Base-by-base conservation (phyloP, 2,797 vertebrate species). In the Poecilia wingei region DNA sequence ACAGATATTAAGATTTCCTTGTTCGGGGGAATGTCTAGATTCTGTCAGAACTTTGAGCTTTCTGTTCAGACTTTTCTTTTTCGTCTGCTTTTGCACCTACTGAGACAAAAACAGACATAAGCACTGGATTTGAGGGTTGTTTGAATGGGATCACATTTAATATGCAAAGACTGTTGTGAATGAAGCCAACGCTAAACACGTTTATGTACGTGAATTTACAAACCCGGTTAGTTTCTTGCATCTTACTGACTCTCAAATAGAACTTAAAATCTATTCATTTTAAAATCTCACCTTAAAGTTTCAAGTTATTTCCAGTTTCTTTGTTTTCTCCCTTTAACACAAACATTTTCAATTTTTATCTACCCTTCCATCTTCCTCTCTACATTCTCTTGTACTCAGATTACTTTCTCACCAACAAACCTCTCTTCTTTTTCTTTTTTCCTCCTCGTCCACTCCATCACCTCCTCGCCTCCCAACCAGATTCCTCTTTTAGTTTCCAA, bases 401-500 rank as follows among this genome's bases (percentile, higher is more conserved):
- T 31, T 45, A 13, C 7, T 51, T 66, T 31, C 22, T 41, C 75
- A 46, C 55, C 33, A 36, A 64, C 72, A 43, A 43, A 72, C 33
- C 9, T 36, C n/a, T 46, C 76, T 39, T 43, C 8, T 64, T 79
- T 36, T 55, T 75, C 80, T 53, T 25, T 3, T 51, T 53, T 25
- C 22, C 75, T 73, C 71, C 71, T 86, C 77, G 12, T 81, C 78
- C 69, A 71, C 79, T 80, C 75, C 66, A 22, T 45, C 51, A 6
- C 55, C 53, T 72, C 18, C 59, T 7, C 7, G 33, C 46, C 69
- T 53, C 81, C 47, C 68, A 71, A 79, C 75, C 22, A n/a, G 1
- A 22, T 76, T 77, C 82, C 68, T 45, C 3, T 75, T 81, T 74
- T 73, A 10, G 78, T 82, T 84, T 87, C 86, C 73, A 61, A 64